Evolutionary conservation across 2,888 invertebrate genomes (phyloP), one percentile per base, ranked within the genome.

Genomic region (Acronicta aceris): DNA sequence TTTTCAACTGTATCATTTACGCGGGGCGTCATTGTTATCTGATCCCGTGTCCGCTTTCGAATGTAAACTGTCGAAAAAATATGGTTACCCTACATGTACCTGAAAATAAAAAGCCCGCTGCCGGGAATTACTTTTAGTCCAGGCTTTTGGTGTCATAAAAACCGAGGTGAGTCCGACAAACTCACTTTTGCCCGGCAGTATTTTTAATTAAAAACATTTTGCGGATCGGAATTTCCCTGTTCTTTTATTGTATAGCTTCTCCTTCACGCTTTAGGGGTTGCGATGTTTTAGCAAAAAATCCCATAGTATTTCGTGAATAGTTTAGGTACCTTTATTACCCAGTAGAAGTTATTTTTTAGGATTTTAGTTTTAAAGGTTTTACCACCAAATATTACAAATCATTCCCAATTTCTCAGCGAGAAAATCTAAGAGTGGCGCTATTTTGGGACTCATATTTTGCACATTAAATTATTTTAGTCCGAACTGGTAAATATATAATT

Each of bases 141-240:
- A 65, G 65, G 74, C 70, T 83, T 86, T 84, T 76, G 73, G 76
- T 79, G 77, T 80, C 83, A 81, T 79, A 79, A 81, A 84, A 85
- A 82, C 84, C 70, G 79, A 79, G 75, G 76, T 82, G 73, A 71
- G 71, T 63, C 57, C 54, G 55, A 69, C 76, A 78, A 81, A 82
- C 81, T 81, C 78, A 82, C 80, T 83, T 79, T 80, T 66, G 25
- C 69, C 59, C 67, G 66, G 58, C 65, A 76, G 83, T 80, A 81
- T 85, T 87, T 87, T 88, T 87, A 85, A 87, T 87, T 85, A 85
- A 87, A 86, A 85, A 81, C 79, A 81, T 78, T 83, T 82, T 72
- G 64, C 66, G 46, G 74, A 72, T 79, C 77, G 76, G 76, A 69
- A 74, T 72, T 74, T 71, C 64, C 68, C 71, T 60, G 33, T 62